Percentiles rank a stretch among this genome's conserved stretches.
phyloP scores from a whole-genome alignment of 1,140 invertebrate species.

The Drosophila mauritiana region DNA sequence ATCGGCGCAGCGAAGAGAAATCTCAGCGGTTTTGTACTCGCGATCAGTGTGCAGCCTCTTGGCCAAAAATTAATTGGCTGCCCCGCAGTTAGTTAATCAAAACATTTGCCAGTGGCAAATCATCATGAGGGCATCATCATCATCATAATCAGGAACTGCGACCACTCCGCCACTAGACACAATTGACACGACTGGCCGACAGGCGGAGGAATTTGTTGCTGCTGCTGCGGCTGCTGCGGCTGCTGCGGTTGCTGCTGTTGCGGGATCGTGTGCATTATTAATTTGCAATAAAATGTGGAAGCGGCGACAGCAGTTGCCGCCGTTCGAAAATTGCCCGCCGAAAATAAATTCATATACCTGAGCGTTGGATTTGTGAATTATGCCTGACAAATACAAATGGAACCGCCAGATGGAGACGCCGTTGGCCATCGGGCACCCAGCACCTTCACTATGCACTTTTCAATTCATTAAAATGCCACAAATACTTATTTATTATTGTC shows the following conservation, averaged over 20 bases:
- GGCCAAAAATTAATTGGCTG: conserved; percentile 70
- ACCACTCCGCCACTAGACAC: conserved; percentile 59
- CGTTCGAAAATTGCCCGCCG: conserved; percentile 24
- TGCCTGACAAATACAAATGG: conserved; percentile 82
- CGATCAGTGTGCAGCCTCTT: conserved; percentile 24
- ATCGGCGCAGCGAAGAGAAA: conserved; percentile 53
- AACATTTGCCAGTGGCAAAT: conserved; percentile 72
- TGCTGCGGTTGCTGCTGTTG: conserved; percentile 5
- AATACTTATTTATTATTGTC: conserved; percentile 83
- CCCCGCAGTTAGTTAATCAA: conserved; percentile 78
- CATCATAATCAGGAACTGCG: conserved; percentile 18
- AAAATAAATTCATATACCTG: conserved; percentile 78
- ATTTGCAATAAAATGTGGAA: conserved; percentile 82
- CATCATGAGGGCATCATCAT: conserved; percentile 42
- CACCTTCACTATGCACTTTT: conserved; percentile 52
- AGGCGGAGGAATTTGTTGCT: conserved; percentile 22
- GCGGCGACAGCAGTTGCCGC: conserved; percentile 47
- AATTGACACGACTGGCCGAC: conserved; percentile 68
- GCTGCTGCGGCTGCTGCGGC: neutral
- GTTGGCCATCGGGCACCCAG: conserved; percentile 24
- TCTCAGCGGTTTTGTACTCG: conserved; percentile 66
- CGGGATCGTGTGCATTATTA: conserved; percentile 70
- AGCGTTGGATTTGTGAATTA: conserved; percentile 74
- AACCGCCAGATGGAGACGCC: conserved; percentile 66
- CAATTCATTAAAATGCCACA: conserved; percentile 78